Evolutionary conservation across 2,888 invertebrate species (phyloP).

Genomic region (Habrosyne pyritoides): DNA sequence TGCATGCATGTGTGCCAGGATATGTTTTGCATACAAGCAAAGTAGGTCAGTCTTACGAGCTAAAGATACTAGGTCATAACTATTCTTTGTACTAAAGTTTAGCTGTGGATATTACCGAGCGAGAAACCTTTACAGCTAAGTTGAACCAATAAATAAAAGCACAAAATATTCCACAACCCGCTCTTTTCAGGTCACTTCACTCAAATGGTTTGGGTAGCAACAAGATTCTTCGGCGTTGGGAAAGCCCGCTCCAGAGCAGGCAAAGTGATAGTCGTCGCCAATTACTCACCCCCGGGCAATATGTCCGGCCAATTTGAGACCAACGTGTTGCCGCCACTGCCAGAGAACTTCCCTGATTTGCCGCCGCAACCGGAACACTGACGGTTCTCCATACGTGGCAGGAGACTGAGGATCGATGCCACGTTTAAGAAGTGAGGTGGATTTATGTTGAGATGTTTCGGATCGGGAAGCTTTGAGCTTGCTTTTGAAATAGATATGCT

Average conservation of each 20-base stretch:
- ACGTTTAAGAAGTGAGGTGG: slow-evolving; percentile 47
- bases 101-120: no score
- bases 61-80: no score
- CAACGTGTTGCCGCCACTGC: slow-evolving; percentile 90
- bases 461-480: slow-evolving; percentile 7
- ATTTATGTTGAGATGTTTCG: slow-evolving; percentile 27
- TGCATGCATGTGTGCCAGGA: no score
- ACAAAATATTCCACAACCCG: no score
- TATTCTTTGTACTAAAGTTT: no score
- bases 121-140: no score
- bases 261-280: slow-evolving; percentile 92
- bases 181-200: slow-evolving; percentile 91
- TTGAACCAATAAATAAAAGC: no score
- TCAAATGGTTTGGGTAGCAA: slow-evolving; percentile 92
- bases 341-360: slow-evolving; percentile 82
- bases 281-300: slow-evolving; percentile 93
- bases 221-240: slow-evolving; percentile 90
- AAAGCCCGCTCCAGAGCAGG: slow-evolving; percentile 91
- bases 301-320: slow-evolving; percentile 88
- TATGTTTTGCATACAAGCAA: no score
- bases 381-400: slow-evolving; percentile 76
- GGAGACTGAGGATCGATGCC: slow-evolving; percentile 68
- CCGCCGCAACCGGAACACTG: slow-evolving; percentile 67
- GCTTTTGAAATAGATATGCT: not conserved
- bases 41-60: no score